Evolutionary conservation across 2,797 vertebrate genomes (phyloP).

Genomic region (Acipenser transmontanus): DNA sequence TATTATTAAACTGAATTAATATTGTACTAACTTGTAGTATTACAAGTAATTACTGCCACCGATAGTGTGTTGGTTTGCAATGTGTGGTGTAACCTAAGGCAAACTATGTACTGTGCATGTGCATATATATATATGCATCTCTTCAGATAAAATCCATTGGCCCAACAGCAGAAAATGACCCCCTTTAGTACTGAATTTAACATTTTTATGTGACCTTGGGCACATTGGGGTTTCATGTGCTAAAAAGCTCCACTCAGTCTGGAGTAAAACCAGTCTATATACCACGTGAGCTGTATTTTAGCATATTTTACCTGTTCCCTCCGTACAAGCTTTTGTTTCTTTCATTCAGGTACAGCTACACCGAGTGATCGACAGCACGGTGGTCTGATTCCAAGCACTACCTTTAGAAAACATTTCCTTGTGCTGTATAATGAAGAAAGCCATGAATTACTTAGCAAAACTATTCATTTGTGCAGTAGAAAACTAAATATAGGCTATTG

Average conservation of each 20-base stretch:
- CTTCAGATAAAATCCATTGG: slow-evolving; percentile 32
- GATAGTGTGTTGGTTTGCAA: not conserved
- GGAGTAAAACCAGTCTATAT: slow-evolving; percentile 3
- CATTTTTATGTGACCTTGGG: slow-evolving; percentile 30
- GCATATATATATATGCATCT: slow-evolving; percentile 41
- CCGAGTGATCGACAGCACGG: no score
- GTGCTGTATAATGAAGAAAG: no score
- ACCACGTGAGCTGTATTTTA: no score
- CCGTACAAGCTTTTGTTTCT: not conserved
- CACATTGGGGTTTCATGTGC: slow-evolving; percentile 8
- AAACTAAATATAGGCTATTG: no score
- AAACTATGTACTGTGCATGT: slow-evolving; percentile 24
- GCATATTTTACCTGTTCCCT: not conserved
- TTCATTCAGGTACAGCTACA: no score
- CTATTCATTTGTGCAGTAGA: no score
- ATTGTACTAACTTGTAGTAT: no score
- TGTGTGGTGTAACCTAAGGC: slow-evolving; percentile 10
- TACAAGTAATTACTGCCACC: no score
- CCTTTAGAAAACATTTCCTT: no score
- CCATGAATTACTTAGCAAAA: no score
- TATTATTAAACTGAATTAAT: no score
- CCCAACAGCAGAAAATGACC: slow-evolving; percentile 36
- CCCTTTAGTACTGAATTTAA: slow-evolving; percentile 34
- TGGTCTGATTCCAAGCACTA: no score
- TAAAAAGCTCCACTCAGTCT: slow-evolving; percentile 1